Conservation (phyloP, 2,888 invertebrate species). For the Exocentrus adspersus region DNA sequence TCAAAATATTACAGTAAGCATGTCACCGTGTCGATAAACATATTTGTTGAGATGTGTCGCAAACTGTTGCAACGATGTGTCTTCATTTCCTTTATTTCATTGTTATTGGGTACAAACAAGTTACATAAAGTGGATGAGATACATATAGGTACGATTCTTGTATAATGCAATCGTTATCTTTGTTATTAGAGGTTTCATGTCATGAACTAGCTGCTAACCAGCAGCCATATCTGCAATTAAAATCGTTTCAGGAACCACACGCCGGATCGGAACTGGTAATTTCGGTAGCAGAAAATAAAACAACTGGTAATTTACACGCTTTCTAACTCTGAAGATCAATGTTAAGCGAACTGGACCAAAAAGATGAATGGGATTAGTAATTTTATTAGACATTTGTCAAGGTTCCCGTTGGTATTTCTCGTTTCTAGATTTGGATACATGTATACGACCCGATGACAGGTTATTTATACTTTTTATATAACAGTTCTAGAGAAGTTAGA, state of each 20-base stretch:
- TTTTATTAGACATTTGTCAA: not conserved
- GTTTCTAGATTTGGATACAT: not conserved
- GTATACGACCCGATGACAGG: not conserved
- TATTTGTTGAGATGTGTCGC: too few species aligned
- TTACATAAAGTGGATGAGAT: too few species aligned
- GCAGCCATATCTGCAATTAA: too few species aligned
- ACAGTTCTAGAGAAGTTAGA: not conserved
- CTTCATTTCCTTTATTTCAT: too few species aligned
- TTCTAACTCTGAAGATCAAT: conserved; percentile 13
- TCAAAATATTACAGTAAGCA: too few species aligned
- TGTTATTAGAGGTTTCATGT: too few species aligned
- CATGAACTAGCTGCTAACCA: too few species aligned
- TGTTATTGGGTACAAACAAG: too few species aligned
- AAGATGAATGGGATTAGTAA: not conserved
- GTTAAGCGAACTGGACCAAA: conserved; percentile 16
- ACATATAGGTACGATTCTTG: too few species aligned
- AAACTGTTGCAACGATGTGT: too few species aligned
- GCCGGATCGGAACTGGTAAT: not conserved
- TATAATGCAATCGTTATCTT: too few species aligned
- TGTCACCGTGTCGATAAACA: too few species aligned
- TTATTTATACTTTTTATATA: not conserved
- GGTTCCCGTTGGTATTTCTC: not conserved
- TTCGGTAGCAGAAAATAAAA: not conserved
- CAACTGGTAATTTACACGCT: not conserved
- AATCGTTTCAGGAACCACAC: not conserved